Percentiles rank a stretch among this genome's conserved stretches.
Conservation (phyloP, 2,797 vertebrate species). For the Tenualosa thibaudeaui region DNA sequence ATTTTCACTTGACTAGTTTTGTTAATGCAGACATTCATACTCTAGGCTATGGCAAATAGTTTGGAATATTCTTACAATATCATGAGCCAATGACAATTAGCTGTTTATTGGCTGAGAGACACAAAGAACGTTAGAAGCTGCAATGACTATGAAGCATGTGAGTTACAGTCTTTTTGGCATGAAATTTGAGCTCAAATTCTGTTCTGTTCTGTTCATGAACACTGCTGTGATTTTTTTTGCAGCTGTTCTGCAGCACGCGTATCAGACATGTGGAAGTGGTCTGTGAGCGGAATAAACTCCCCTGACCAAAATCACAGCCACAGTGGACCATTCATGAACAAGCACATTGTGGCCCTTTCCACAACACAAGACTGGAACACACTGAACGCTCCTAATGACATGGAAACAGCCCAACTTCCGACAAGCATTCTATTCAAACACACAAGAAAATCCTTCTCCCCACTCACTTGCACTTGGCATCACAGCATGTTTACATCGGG, state of each 20-base stretch:
- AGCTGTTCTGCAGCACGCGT: neutral
- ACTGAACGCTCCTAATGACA: constrained; percentile 62
- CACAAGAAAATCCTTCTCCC: constrained; percentile 51
- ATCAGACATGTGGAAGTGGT: constrained; percentile 6
- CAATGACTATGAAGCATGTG: neutral
- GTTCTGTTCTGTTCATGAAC: neutral
- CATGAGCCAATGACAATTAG: neutral
- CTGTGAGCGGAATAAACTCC: constrained; percentile 14
- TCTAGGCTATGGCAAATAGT: neutral
- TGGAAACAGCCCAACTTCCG: constrained; percentile 69
- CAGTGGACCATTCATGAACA: constrained; percentile 58
- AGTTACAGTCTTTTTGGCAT: neutral
- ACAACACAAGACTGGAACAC: constrained; percentile 60
- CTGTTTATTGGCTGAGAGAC: neutral
- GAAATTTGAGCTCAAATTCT: neutral
- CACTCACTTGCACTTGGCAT: constrained; percentile 52
- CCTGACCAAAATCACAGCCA: constrained; percentile 49
- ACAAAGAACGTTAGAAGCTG: neutral
- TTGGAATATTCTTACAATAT: neutral
- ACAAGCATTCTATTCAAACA: constrained; percentile 72
- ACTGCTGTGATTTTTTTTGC: neutral
- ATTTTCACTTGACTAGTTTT: neutral
- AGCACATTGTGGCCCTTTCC: constrained; percentile 51
- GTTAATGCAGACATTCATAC: neutral
- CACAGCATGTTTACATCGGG: neutral